These are phyloP conservation scores for Epistrophe grossulariae DNA, from an alignment of 2,888 invertebrate genomes.

Conservation along the genomic window DNA sequence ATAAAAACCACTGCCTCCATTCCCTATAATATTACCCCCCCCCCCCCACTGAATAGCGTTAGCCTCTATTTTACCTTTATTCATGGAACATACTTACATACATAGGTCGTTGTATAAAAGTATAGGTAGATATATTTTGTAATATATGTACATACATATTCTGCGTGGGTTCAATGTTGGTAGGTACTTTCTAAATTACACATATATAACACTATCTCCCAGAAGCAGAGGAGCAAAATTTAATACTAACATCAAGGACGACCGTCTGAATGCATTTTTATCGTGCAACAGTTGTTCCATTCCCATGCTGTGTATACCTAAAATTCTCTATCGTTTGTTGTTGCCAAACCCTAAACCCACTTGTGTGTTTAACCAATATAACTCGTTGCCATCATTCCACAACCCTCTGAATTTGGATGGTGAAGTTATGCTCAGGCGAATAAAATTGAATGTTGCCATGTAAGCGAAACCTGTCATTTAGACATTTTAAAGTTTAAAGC, in stretches of 20 bases:
- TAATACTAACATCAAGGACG: constrained; percentile 49
- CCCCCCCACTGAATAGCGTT: too few relatives aligned
- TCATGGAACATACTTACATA: background rate
- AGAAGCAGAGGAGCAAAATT: constrained; percentile 44
- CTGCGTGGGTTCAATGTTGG: constrained; percentile 26
- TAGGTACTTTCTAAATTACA: constrained; percentile 71
- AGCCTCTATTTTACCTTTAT: background rate
- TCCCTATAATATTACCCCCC: background rate
- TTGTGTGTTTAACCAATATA: constrained; percentile 21
- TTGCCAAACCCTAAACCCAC: constrained; percentile 43
- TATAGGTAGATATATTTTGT: background rate
- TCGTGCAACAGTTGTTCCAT: constrained; percentile 76
- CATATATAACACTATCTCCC: constrained; percentile 28
- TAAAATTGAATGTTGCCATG: constrained; percentile 25
- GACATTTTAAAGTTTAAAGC: too few relatives aligned
- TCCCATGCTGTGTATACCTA: constrained; percentile 69
- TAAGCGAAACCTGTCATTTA: background rate
- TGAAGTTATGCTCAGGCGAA: constrained; percentile 39
- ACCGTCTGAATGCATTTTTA: constrained; percentile 74
- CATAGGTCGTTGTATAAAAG: background rate
- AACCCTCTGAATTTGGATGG: background rate
- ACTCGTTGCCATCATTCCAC: constrained; percentile 23
- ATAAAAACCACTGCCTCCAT: constrained; percentile 27
- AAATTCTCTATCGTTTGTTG: constrained; percentile 51
- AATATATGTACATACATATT: background rate